These are phyloP conservation scores for Melipona quadrifasciata DNA, from an alignment of 1,140 invertebrate genomes.

Conservation along the genomic window DNA sequence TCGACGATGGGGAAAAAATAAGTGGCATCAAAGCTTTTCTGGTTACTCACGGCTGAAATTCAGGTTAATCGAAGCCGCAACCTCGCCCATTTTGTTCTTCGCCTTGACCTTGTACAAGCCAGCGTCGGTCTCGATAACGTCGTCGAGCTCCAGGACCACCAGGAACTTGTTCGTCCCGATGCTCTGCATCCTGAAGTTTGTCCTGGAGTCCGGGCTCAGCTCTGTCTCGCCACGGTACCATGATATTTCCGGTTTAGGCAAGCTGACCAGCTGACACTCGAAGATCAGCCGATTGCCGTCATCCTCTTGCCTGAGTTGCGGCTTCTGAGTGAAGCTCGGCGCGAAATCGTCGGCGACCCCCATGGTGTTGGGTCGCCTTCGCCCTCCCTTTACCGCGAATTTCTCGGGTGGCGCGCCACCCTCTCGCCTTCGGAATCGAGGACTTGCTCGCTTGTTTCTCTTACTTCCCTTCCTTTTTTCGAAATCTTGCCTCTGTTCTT, in stretches of 20 bases:
- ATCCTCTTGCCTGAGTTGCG: constrained; percentile 96
- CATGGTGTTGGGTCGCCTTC: constrained; percentile 82
- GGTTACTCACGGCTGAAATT: constrained; percentile 98
- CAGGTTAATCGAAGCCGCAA: constrained; percentile 98
- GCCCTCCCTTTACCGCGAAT: constrained; percentile 50
- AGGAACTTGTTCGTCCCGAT: constrained; percentile 93
- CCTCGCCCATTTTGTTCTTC: constrained; percentile 98
- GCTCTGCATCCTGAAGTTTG: constrained; percentile 92
- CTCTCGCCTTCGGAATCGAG: constrained; percentile 31
- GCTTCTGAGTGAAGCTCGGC: constrained; percentile 98
- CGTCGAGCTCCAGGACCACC: constrained; percentile 95
- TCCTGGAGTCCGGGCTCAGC: constrained; percentile 91
- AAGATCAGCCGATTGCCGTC: constrained; percentile 97
- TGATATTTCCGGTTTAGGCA: constrained; percentile 94
- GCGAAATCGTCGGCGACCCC: constrained; percentile 96
- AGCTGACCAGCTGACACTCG: constrained; percentile 94
- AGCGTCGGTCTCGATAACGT: constrained; percentile 97
- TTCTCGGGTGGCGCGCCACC: constrained; percentile 35
- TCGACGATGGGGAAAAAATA: background rate
- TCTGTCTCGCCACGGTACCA: constrained; percentile 95
- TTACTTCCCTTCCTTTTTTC: background rate
- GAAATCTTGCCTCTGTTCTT: background rate
- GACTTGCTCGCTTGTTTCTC: constrained; percentile 16
- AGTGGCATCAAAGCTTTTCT: too few species aligned
- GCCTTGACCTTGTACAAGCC: constrained; percentile 99